phyloP scores from a whole-genome alignment of 2,113 vertebrate genomes.

The Nannospalax galili region DNA sequence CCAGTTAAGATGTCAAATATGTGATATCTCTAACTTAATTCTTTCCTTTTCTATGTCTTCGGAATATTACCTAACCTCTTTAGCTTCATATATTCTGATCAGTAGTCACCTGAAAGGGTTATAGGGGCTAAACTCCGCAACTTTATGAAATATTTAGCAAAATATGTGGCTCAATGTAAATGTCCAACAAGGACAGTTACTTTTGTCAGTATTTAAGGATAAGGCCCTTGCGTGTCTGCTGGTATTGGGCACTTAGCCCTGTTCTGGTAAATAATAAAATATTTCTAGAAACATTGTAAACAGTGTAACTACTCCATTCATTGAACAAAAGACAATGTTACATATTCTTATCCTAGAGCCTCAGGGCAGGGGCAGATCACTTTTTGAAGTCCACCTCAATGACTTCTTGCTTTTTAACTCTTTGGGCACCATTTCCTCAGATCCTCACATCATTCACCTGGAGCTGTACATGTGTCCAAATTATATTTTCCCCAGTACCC shows the following conservation, averaged over 20 bases:
- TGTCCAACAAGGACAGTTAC: not conserved
- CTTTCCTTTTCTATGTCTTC: not conserved
- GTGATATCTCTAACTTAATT: not conserved
- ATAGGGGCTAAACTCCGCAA: not conserved
- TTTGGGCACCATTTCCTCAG: not conserved
- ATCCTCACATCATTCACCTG: not conserved
- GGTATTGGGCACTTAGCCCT: not conserved
- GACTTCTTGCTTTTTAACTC: not conserved
- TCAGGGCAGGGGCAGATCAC: no score
- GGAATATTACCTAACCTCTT: not conserved
- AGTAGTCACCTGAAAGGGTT: not conserved
- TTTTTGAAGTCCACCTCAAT: no score
- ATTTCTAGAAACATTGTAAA: not conserved
- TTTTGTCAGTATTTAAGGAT: no score
- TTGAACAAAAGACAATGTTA: not conserved
- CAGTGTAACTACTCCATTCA: not conserved
- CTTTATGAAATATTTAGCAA: not conserved
- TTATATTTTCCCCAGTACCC: not conserved
- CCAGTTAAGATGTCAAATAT: not conserved
- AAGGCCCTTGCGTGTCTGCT: not conserved
- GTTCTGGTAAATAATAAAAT: not conserved
- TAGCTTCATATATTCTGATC: no score
- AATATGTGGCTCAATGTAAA: no score
- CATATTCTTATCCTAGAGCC: not conserved
- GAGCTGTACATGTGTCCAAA: not conserved